phyloP scores from a whole-genome alignment of 2,113 vertebrate genomes.

The Pseudopodoces humilis region DNA sequence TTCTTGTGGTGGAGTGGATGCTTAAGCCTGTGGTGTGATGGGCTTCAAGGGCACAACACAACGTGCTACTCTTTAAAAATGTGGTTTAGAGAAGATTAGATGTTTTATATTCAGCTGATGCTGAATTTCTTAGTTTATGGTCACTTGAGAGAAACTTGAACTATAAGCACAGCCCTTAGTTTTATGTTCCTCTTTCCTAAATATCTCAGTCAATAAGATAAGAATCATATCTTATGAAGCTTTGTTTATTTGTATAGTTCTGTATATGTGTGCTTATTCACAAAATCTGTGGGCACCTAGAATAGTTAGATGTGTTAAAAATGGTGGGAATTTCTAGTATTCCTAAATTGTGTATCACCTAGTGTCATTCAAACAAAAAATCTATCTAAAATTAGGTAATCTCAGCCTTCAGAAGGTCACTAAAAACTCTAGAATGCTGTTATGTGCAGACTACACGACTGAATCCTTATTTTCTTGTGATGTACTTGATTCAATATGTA shows the following conservation, averaged over 20 bases:
- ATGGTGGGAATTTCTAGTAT: neutral
- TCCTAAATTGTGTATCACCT: neutral
- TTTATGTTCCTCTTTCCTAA: neutral
- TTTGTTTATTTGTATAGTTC: neutral
- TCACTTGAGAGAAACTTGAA: neutral
- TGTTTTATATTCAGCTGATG: neutral
- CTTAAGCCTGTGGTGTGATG: neutral
- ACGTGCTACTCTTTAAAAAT: neutral
- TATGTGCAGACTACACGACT: neutral
- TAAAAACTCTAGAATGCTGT: neutral
- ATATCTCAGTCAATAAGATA: neutral
- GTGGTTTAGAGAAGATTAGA: neutral
- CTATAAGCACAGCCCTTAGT: neutral
- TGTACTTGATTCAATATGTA: fast-evolving
- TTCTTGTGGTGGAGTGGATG: neutral
- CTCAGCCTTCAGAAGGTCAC: neutral
- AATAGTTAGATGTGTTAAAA: neutral
- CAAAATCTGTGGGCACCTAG: neutral
- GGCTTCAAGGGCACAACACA: neutral
- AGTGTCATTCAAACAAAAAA: neutral
- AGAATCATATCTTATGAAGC: neutral
- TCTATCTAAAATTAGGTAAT: neutral
- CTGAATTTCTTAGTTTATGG: neutral
- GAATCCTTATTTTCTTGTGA: neutral
- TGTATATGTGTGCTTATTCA: neutral